Evolutionary conservation across 2,888 invertebrate species (phyloP).

Genomic region (Scaptomyza polygonia): DNA sequence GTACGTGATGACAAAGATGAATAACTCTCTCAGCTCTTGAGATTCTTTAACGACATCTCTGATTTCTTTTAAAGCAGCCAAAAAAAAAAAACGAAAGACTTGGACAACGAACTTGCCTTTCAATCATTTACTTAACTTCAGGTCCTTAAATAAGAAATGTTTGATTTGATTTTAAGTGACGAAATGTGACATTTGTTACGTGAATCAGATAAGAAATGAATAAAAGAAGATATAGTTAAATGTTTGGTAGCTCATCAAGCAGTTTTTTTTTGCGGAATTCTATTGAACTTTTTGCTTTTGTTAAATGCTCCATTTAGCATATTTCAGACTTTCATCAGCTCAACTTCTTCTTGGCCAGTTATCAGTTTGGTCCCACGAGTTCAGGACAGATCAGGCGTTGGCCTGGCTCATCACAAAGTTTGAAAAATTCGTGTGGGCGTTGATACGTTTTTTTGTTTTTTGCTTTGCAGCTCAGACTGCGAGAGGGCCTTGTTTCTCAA

Average conservation of each 20-base stretch:
- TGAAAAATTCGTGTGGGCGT: slow-evolving; percentile 67
- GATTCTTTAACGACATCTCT: slow-evolving; percentile 39
- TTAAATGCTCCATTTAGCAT: background rate
- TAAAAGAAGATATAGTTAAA: too few relatives aligned
- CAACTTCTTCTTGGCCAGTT: slow-evolving; percentile 17
- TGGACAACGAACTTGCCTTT: slow-evolving; percentile 56
- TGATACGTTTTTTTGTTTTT: slow-evolving; percentile 7
- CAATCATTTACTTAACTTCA: background rate
- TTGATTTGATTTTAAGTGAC: slow-evolving; percentile 1
- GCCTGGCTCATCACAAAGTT: slow-evolving; percentile 9
- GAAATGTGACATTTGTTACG: slow-evolving; percentile 24
- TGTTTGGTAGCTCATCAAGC: background rate
- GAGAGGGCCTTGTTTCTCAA: slow-evolving; percentile 30
- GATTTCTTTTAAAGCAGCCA: slow-evolving; percentile 14
- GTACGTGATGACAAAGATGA: slow-evolving; percentile 70
- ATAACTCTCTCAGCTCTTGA: slow-evolving; percentile 43
- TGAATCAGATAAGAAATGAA: background rate
- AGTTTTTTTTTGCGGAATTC: too few relatives aligned
- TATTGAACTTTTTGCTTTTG: too few relatives aligned
- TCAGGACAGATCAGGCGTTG: slow-evolving; percentile 32
- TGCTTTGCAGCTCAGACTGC: slow-evolving; percentile 7
- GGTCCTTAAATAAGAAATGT: background rate
- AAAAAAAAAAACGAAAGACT: slow-evolving; percentile 40
- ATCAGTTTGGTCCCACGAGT: slow-evolving; percentile 40
- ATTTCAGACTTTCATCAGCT: background rate